Base-by-base conservation (phyloP, 2,888 invertebrate genomes). In the Cheilosia vernalis region DNA sequence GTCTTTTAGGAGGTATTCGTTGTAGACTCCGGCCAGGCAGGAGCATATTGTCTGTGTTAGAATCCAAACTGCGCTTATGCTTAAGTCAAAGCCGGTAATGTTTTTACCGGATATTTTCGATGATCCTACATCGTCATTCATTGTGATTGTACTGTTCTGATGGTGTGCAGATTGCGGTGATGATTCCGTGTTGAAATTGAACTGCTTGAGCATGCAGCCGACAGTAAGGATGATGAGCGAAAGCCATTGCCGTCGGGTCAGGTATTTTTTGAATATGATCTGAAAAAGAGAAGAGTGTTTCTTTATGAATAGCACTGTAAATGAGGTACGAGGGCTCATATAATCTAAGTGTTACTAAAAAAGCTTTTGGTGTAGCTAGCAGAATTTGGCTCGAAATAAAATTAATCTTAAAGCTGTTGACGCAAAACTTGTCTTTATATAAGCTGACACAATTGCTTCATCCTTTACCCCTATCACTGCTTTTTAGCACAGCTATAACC, bases 1-100 rank as follows among this genome's bases (percentile, higher is more conserved):
- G 33, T 95, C 96, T 93, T 98, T 98, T 4, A 99, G 93, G 67
- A 99, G 93, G 92, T 97, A 98, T 91, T 99, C 98, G 91, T 98
- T 98, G 92, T 98, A 99, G 3, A 98, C 98, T 6, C 98, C 98
- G 0, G 98, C 98, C 81, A 98, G 92, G 88, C 98, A 98, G 0
- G 98, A 98, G 90, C 97, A 98, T 87, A 98, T 94, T 63, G 97
- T 96, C 94, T 98, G 96, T 21, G 96, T 94, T 84, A 95, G 93
- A 79, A 95, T 95, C 37, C 95, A 94, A 33, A 95, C 87, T 33
- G 95, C 94, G 88, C 94, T 95, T 37, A 95, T 91, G 88, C 93
- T 94, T 67, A 92, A 92, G 89, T 92, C 90, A 89, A 92, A 92
- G 10, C 93, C 92, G 79, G 91, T 89, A 88, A 90, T 89, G 89